Evolutionary conservation across 2,797 vertebrate species (phyloP).

Genomic region (Stomatorhinus walkeri): DNA sequence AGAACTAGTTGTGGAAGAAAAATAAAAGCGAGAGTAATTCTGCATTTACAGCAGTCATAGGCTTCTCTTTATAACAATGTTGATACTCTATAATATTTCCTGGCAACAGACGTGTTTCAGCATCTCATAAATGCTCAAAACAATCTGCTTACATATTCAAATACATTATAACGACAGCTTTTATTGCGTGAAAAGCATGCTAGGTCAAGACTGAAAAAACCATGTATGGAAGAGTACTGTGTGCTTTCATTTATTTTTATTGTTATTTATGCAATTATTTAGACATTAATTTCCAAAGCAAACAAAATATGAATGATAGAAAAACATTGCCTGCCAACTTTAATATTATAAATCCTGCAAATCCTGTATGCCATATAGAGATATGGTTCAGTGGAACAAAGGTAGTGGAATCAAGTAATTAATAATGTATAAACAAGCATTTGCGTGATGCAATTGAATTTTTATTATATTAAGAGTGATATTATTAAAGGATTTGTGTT

Average conservation of each 20-base stretch:
- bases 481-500: not conserved
- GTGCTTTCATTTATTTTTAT: not conserved
- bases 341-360: not conserved
- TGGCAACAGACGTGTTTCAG: not conserved
- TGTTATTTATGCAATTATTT: not conserved
- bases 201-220: not conserved
- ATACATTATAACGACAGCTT: not conserved
- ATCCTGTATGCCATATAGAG: not conserved
- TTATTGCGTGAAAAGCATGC: not conserved
- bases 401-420: not conserved
- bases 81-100: not conserved
- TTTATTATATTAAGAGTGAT: not conserved
- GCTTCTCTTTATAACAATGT: not conserved
- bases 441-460: not conserved
- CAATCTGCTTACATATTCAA: slow-evolving; percentile 1
- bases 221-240: not conserved
- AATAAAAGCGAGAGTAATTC: not conserved
- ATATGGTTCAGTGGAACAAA: not conserved
- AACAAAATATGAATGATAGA: not conserved
- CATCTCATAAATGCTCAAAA: not conserved
- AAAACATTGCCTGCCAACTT: not conserved
- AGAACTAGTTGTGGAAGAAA: not conserved
- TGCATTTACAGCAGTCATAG: not conserved
- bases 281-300: not conserved
- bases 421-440: not conserved